Evolutionary conservation across 2,113 vertebrate genomes (phyloP).

Genomic region (Sinocyclocheilus grahami): DNA sequence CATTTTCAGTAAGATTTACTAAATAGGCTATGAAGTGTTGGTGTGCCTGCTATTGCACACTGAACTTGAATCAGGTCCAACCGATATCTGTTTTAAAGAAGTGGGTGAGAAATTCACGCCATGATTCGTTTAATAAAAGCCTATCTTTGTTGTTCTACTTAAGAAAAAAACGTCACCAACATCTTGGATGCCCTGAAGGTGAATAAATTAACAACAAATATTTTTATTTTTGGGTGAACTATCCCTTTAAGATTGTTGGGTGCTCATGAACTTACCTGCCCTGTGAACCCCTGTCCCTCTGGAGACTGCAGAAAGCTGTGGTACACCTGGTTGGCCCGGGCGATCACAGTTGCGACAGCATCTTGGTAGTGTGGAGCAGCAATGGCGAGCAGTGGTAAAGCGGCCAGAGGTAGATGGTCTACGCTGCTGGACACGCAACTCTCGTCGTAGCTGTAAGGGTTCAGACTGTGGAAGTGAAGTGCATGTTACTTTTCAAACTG

Average conservation of each 20-base stretch:
- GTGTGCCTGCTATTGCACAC: too few species aligned
- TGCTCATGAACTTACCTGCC: slow-evolving; percentile 75
- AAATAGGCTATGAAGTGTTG: too few species aligned
- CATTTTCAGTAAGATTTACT: too few species aligned
- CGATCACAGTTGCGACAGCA: slow-evolving; percentile 89
- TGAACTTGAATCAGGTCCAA: too few species aligned
- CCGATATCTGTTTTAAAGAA: too few species aligned
- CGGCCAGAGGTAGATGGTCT: slow-evolving; percentile 94
- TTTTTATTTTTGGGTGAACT: too few species aligned
- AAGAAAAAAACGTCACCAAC: too few species aligned
- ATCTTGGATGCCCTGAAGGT: too few species aligned
- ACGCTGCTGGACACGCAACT: slow-evolving; percentile 92
- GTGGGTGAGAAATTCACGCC: too few species aligned
- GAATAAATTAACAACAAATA: too few species aligned
- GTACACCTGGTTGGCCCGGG: slow-evolving; percentile 92
- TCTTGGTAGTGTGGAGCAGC: slow-evolving; percentile 95
- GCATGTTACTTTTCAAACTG: neutral
- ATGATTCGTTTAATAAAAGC: too few species aligned
- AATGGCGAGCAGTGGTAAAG: slow-evolving; percentile 92
- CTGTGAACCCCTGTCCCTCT: slow-evolving; percentile 90
- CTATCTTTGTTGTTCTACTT: too few species aligned
- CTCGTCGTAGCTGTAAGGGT: slow-evolving; percentile 95
- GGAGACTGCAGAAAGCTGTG: slow-evolving; percentile 90
- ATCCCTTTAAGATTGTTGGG: neutral
- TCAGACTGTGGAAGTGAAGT: slow-evolving; percentile 77